Base-by-base conservation (phyloP, 2,113 vertebrate genomes). In the Paracanthobrama guichenoti region DNA sequence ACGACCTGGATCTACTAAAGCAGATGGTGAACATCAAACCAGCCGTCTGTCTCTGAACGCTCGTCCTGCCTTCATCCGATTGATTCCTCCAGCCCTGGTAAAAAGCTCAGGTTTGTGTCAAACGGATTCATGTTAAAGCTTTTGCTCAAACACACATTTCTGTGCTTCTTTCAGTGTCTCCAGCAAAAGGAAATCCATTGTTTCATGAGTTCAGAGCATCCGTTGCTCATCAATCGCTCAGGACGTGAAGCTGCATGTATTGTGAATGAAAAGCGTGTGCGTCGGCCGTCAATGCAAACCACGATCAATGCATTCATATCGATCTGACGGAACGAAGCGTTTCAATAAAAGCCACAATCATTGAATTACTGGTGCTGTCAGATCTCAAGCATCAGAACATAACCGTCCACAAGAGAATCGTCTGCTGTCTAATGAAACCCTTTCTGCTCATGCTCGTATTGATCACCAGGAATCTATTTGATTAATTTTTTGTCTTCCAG, bases 281-380 rank as follows among this genome's bases (percentile, higher is more conserved):
- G 50, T 53, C 50, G 5, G 2, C 26, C 26, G 2, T 22, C 66
- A 91, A 92, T 88, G 90, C 88, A 91, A 91, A 93, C 86, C 89
- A 75, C 79, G 89, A 94, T 94, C 93, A 88, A 95, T 94, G 92
- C 82, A 90, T 93, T 95, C 90, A 93, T 94, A 93, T 94, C 93
- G 93, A 95, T 93, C 91, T 85, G 57, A 73, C 48, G 79, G 86
- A 87, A 85, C 77, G 71, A 74, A 13, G 44, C 24, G 86, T 89
- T 87, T 89, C 87, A 83, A 89, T 90, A 90, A 86, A 83, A 90
- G 89, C 90, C 92, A 91, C 91, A 94, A 93, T 93, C 88, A 90
- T 81, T 44, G 64, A 83, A 78, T 83, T 75, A 64, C 59, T 59
- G 39, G 0, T 35, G 67, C 66, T 71, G 82, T 85, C 66, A 69